Base-by-base conservation (phyloP, 2,888 invertebrate species). In the Salticus scenicus region DNA sequence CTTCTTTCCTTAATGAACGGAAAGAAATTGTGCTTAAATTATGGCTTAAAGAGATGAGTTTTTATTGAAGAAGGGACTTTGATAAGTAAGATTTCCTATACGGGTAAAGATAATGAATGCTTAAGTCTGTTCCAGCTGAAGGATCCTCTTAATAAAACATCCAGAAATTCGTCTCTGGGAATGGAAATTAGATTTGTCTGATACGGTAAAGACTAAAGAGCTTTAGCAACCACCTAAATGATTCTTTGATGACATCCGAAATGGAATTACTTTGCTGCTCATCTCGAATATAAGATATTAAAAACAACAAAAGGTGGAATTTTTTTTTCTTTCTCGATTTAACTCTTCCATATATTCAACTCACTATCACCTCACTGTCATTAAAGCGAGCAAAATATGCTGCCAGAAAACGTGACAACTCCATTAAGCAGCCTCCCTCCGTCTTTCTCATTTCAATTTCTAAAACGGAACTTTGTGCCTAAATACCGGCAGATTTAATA, bases 391-490 rank as follows among this genome's bases (percentile, higher is more conserved):
- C 57, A 57, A 24, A 57, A 57, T 57, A 57, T 24, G 57, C 57
- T 5, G 57, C 5, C 17, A 24, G 12, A 73, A 47, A 79, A 51
- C 79, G 79, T 79, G 79, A 79, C 64, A 41, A 66, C 64, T 79
- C 79, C 72, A 79, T 79, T 79, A 79, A 33, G 41, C n/a, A n/a
- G 27, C 30, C 24, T n/a, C 33, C n/a, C n/a, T n/a, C n/a, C n/a
- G n/a, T n/a, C n/a, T n/a, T n/a, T 7, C 64, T 78, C 63, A 24
- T 63, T 64, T 57, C 57, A 30, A 51, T 71, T 47, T 51, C 20
- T n/a, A 76, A 70, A 77, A 77, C 69, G 69, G 69, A 77, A 77
- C 77, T 77, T 70, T 70, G 76, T 70, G 57, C 37, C 64, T 28
- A 64, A 77, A 67, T n/a, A 41, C 63, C 33, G 20, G 47, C 67